These are phyloP conservation scores for Cotesia congregata DNA, from an alignment of 2,888 invertebrate species.

Conservation along the genomic window DNA sequence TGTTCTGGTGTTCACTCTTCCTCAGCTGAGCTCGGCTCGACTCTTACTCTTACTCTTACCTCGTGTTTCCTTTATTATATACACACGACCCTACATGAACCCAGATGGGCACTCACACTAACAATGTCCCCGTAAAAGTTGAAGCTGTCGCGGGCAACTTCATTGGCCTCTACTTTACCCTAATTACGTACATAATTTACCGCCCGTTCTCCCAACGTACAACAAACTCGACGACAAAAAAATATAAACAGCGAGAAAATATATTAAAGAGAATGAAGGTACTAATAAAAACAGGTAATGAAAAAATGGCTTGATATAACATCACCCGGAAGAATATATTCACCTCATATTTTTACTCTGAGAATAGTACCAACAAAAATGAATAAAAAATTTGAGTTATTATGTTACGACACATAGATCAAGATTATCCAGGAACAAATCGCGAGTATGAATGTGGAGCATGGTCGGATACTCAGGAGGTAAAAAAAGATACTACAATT, in stretches of 20 bases:
- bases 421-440: constrained; percentile 9
- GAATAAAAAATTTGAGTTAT: not conserved
- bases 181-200: constrained; percentile 25
- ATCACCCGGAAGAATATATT: not conserved
- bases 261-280: not conserved
- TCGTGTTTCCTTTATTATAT: not conserved
- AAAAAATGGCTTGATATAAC: not conserved
- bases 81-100: too few species aligned
- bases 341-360: not conserved
- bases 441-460: not conserved
- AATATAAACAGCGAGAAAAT: not conserved
- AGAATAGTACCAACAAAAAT: not conserved
- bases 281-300: not conserved
- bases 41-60: not conserved
- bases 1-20: constrained; percentile 9
- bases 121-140: constrained; percentile 28
- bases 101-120: not conserved
- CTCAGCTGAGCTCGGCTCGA: not conserved
- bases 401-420: constrained; percentile 18
- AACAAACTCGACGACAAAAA: constrained; percentile 11
- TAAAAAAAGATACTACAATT: not conserved
- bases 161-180: constrained; percentile 22
- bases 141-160: constrained; percentile 29
- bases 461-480: not conserved
- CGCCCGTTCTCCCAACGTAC: not conserved